Percentiles rank a stretch among this genome's conserved stretches.
Evolutionary conservation across 2,113 vertebrate genomes (phyloP).

Genomic region (Melanerpes aurifrons): DNA sequence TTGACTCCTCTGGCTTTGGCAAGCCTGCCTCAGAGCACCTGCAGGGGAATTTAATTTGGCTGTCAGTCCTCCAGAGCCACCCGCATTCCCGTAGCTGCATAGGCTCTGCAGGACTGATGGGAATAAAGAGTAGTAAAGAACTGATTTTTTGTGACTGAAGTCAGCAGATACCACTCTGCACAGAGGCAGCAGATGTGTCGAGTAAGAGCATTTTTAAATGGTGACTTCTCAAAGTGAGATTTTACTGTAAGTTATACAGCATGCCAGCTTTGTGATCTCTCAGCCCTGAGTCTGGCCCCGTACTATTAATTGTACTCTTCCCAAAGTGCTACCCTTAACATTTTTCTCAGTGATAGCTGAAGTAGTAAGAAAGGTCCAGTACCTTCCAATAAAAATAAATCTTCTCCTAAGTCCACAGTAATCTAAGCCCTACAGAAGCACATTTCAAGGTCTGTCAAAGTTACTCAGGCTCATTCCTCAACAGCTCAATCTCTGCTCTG

Average conservation of each 20-base stretch:
- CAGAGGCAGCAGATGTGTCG: constrained; percentile 14
- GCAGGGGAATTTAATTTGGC: background rate
- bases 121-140: constrained; percentile 38
- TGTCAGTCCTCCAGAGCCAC: background rate
- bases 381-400: constrained; percentile 38
- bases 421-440: constrained; percentile 52
- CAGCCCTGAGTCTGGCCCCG: background rate
- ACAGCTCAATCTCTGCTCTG: background rate
- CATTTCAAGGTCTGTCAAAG: constrained; percentile 55
- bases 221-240: constrained; percentile 35
- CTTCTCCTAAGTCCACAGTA: constrained; percentile 32
- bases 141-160: constrained; percentile 52
- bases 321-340: constrained; percentile 54
- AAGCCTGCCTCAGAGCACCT: background rate
- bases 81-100: background rate
- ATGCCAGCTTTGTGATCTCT: constrained; percentile 33
- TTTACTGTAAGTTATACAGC: constrained; percentile 49
- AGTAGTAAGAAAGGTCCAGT: constrained; percentile 36
- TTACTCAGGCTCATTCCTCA: constrained; percentile 13
- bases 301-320: constrained; percentile 44
- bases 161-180: constrained; percentile 12
- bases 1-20: background rate
- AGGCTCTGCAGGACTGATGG: background rate
- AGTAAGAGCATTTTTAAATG: constrained; percentile 56
- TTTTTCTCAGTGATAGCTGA: constrained; percentile 35